Percentiles rank a stretch among this genome's conserved stretches.
Conservation (phyloP, 1,140 invertebrate species). For the Solenopsis invicta region DNA sequence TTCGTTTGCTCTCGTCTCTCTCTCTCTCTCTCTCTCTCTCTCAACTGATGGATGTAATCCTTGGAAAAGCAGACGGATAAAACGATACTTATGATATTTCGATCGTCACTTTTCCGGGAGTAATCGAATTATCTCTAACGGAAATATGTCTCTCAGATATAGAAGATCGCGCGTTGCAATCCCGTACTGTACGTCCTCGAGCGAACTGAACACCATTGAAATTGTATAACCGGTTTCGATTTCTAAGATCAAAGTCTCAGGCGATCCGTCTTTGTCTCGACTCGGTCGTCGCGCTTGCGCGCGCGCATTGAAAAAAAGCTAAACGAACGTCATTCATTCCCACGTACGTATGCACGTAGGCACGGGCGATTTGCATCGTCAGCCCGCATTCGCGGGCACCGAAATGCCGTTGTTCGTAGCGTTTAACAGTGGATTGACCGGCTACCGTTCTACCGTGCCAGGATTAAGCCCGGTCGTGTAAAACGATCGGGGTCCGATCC, state of each 20-base stretch:
- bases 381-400: constrained; percentile 9
- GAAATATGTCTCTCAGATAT: background rate
- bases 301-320: background rate
- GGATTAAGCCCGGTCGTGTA: constrained; percentile 63
- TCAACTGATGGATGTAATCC: background rate
- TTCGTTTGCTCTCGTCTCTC: background rate
- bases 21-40: background rate
- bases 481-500: constrained; percentile 63
- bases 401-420: constrained; percentile 58
- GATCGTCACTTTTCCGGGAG: background rate
- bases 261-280: background rate
- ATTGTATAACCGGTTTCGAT: background rate
- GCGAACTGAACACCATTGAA: background rate
- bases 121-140: background rate
- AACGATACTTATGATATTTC: background rate
- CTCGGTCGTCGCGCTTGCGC: no score
- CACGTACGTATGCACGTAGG: no score
- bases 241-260: background rate
- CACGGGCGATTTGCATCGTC: background rate
- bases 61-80: background rate
- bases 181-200: background rate
- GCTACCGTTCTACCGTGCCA: constrained; percentile 34
- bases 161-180: background rate
- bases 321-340: constrained; percentile 3
- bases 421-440: constrained; percentile 64